A percentile compares a stretch with the other conserved stretches of the same genome.
These are phyloP conservation scores for Artemisiospiza belli DNA, from an alignment of 2,113 vertebrate genomes.

Conservation along the genomic window DNA sequence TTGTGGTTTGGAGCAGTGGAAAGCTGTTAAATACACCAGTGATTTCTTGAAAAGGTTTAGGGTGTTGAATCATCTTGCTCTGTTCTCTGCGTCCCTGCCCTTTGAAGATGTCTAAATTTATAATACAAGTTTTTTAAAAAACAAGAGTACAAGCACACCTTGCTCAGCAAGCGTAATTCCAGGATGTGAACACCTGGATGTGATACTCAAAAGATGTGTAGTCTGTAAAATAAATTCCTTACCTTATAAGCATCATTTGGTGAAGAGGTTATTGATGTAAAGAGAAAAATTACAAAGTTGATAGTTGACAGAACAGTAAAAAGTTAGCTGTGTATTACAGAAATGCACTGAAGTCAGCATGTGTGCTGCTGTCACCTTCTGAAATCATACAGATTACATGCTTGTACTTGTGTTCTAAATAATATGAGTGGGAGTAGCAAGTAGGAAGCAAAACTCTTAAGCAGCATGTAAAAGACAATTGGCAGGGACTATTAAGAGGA, in stretches of 20 bases:
- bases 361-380: not conserved
- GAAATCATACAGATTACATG: not conserved
- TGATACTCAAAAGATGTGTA: not conserved
- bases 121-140: not conserved
- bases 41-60: not conserved
- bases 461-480: not conserved
- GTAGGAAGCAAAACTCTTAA: not conserved
- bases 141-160: not conserved
- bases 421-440: not conserved
- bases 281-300: not conserved
- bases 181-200: not conserved
- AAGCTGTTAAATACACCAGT: not conserved
- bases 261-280: not conserved
- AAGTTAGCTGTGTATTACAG: not conserved
- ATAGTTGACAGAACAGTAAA: not conserved
- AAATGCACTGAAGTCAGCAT: not conserved
- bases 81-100: rapidly evolving
- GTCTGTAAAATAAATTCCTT: not conserved
- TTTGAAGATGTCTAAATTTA: not conserved
- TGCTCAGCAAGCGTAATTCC: not conserved
- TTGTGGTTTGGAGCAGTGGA: not conserved
- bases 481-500: not conserved
- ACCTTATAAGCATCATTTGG: not conserved
- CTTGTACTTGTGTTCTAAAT: not conserved
- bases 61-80: not conserved